Base-by-base conservation (phyloP, 1,140 invertebrate species). In the Drosophila repletoides region DNA sequence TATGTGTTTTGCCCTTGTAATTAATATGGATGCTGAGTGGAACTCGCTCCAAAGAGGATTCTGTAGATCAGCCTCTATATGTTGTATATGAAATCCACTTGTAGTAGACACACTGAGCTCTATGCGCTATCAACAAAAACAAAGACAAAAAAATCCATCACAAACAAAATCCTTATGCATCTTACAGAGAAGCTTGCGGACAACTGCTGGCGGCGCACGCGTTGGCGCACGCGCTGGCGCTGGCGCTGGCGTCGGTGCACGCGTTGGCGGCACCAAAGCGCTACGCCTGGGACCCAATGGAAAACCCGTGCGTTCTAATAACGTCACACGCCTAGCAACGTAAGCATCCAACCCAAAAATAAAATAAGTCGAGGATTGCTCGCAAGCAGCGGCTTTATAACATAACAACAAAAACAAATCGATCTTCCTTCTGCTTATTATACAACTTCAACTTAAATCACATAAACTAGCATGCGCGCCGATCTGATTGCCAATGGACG, bases 151-250 rank as follows among this genome's bases (percentile, higher is more conserved):
- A 72, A 79, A 69, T 65, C 72, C 76, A 77, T 72, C 79, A 83
- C 69, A 80, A 66, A 73, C n/a, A n/a, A n/a, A n/a, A n/a, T n/a
- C 76, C 76, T 87, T 81, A 87, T 86, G 79, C 76, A 81, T 89
- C 75, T 89, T 90, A 89, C 89, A 90, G 89, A 90, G 88, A 89
- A 90, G 89, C 76, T 72, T 90, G 71, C 84, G 86, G 80, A 77
- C 67, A 45, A 65, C 73, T 40, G 56, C 55, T 33, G 63, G 29
- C 31, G 65, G 24, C 28, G 48, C 51, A 15, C 36, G 45, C 48
- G 58, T 19, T n/a, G 45, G 28, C 9, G 60, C 29, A 34, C 88
- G 80, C 41, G 43, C 75, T 22, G 73, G 66, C 28, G 48, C 51
- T 15, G 43, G 45, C 48, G 58, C 21, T n/a, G 45, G 28, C 9